A percentile compares a stretch with the other conserved stretches of the same genome.
phyloP scores from a whole-genome alignment of 2,113 vertebrate species.

The Mormyrus lacerda region DNA sequence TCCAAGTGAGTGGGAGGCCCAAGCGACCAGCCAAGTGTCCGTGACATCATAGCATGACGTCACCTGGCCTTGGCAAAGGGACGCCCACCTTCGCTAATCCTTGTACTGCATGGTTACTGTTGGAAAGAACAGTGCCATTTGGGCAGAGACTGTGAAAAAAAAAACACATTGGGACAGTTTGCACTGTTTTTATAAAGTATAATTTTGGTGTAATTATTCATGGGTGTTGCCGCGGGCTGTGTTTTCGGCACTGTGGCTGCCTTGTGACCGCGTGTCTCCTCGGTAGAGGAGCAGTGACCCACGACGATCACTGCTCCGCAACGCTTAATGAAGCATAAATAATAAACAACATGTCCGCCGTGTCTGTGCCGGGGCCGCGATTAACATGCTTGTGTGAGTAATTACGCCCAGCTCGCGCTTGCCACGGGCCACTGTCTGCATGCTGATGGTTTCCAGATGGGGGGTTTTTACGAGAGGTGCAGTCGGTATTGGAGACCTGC shows the following conservation, averaged over 20 bases:
- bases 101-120: slow-evolving; percentile 2
- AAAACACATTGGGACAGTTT: slow-evolving; percentile 13
- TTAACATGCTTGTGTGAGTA: slow-evolving; percentile 22
- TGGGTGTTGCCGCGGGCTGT: neutral
- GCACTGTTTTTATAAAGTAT: slow-evolving; percentile 10
- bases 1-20: slow-evolving; percentile 14
- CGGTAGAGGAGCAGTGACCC: neutral
- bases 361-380: slow-evolving; percentile 8
- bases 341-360: slow-evolving; percentile 14
- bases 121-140: neutral
- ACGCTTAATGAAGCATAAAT: slow-evolving; percentile 18
- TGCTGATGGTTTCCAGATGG: slow-evolving; percentile 31
- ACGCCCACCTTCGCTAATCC: slow-evolving; percentile 17
- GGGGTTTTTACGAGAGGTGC: neutral
- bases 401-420: slow-evolving; percentile 15
- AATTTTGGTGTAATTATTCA: slow-evolving; percentile 10
- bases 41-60: slow-evolving; percentile 34
- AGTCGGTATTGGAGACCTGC: slow-evolving; percentile 4
- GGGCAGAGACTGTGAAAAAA: slow-evolving; percentile 10
- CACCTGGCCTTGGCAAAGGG: slow-evolving; percentile 15
- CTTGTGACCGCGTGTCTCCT: neutral
- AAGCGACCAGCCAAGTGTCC: neutral
- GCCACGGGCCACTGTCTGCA: slow-evolving; percentile 21
- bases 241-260: neutral
- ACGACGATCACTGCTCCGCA: neutral